phyloP scores from a whole-genome alignment of 2,888 invertebrate species.

The Caenorhabditis sp. region DNA sequence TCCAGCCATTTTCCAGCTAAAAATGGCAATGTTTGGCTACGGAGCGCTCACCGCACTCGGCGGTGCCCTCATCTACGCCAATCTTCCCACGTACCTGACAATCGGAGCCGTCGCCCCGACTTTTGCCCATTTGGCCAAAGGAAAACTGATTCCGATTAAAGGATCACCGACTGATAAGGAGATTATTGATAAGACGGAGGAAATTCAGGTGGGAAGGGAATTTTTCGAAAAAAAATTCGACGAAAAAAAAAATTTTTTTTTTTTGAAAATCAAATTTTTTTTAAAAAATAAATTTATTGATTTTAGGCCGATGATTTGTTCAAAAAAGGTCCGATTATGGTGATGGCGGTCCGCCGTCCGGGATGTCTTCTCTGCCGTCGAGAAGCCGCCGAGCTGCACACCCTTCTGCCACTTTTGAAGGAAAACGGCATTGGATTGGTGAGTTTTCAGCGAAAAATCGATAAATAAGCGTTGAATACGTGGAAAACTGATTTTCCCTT shows the following conservation, averaged over 20 bases:
- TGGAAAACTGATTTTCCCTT: too few species aligned
- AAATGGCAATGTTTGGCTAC: conserved; percentile 67
- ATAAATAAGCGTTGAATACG: too few species aligned
- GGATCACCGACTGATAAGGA: conserved; percentile 65
- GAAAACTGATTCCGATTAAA: conserved; percentile 69
- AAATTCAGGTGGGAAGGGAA: conserved; percentile 66
- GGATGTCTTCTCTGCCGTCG: conserved; percentile 81
- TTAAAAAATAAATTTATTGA: background rate
- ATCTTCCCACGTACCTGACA: conserved; percentile 77
- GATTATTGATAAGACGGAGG: conserved; percentile 62
- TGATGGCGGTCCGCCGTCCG: conserved; percentile 82
- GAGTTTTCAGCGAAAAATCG: background rate
- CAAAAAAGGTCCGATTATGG: conserved; percentile 75
- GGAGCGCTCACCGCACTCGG: conserved; percentile 75
- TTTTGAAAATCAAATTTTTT: too few species aligned
- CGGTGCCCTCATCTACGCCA: conserved; percentile 79
- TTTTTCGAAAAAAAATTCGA: too few species aligned
- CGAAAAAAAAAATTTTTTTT: too few species aligned
- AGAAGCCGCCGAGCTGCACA: conserved; percentile 70
- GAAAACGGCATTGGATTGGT: conserved; percentile 66
- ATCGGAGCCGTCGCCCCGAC: conserved; percentile 79
- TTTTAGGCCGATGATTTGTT: conserved; percentile 75
- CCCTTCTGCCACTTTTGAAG: conserved; percentile 55
- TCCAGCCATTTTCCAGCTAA: background rate
- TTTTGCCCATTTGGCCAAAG: conserved; percentile 72